phyloP scores from a whole-genome alignment of 2,888 invertebrate species.

The Polia nebulosa region DNA sequence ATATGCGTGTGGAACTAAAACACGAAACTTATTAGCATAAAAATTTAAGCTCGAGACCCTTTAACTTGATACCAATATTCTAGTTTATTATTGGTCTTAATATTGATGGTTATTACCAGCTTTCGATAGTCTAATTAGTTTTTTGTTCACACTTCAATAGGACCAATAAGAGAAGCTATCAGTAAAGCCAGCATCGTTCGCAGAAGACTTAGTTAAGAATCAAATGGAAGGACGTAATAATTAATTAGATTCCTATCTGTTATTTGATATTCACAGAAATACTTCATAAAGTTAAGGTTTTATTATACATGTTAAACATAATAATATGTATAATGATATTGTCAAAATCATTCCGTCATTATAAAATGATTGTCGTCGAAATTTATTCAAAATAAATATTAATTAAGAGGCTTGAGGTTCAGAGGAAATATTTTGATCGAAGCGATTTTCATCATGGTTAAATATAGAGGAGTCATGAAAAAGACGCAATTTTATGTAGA shows the following conservation, averaged over 20 bases:
- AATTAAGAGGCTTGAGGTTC: constrained; percentile 68
- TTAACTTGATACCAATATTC: constrained; percentile 24
- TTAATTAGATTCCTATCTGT: constrained; percentile 59
- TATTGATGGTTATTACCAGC: constrained; percentile 37
- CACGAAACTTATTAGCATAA: constrained; percentile 29
- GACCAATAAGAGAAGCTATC: constrained; percentile 52
- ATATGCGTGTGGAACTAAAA: constrained; percentile 69
- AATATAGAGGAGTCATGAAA: constrained; percentile 85
- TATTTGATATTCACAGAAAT: constrained; percentile 66
- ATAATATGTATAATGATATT: constrained; percentile 59
- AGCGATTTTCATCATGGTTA: constrained; percentile 80
- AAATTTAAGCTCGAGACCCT: constrained; percentile 18
- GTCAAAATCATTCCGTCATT: constrained; percentile 66
- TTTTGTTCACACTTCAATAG: constrained; percentile 41
- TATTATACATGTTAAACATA: constrained; percentile 56
- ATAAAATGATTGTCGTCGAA: constrained; percentile 57
- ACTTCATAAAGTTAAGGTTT: constrained; percentile 56
- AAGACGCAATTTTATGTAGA: constrained; percentile 89
- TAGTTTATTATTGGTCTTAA: constrained; percentile 39
- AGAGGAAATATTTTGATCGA: constrained; percentile 72
- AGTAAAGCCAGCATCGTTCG: constrained; percentile 22
- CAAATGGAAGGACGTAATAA: constrained; percentile 51
- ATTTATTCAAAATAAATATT: constrained; percentile 72
- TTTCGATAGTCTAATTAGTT: constrained; percentile 59
- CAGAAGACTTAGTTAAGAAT: constrained; percentile 42